Percentiles rank a stretch among this genome's conserved stretches.
Evolutionary conservation across 1,140 invertebrate species (phyloP).

Genomic region (Diorhabda elongata): DNA sequence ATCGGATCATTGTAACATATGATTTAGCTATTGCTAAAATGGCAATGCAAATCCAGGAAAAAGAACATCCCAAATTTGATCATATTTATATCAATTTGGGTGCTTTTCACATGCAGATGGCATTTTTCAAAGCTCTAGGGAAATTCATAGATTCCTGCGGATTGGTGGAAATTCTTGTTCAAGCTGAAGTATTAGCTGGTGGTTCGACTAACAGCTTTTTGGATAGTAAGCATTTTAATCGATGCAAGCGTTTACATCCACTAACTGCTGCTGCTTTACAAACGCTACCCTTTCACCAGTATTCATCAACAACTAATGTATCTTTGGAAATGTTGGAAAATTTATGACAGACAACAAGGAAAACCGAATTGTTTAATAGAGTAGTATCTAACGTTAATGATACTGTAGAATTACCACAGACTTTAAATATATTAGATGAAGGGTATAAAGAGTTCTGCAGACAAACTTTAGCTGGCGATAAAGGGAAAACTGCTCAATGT

Average conservation of each 20-base stretch:
- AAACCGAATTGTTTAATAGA: conserved; percentile 38
- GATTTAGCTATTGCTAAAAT: conserved; percentile 47
- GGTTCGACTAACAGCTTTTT: conserved; percentile 47
- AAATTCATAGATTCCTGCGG: conserved; percentile 44
- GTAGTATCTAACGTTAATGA: conserved; percentile 40
- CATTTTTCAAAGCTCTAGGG: conserved; percentile 47
- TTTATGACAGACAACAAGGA: conserved; percentile 24
- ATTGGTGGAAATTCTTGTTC: conserved; percentile 39
- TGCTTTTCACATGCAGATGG: conserved; percentile 45
- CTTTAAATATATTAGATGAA: conserved; percentile 34
- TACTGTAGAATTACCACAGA: conserved; percentile 41
- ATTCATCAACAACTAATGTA: conserved; percentile 32
- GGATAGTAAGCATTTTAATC: conserved; percentile 30
- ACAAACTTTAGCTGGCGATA: conserved; percentile 27
- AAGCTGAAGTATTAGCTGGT: conserved; percentile 41
- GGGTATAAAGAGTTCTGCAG: conserved; percentile 29
- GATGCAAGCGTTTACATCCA: conserved; percentile 43
- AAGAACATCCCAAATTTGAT: conserved; percentile 33
- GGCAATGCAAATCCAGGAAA: conserved; percentile 44
- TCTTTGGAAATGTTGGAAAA: conserved; percentile 16
- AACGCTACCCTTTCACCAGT: conserved; percentile 32
- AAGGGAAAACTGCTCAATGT: conserved; percentile 41
- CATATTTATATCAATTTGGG: conserved; percentile 38
- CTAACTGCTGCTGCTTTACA: conserved; percentile 41
- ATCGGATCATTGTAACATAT: conserved; percentile 38